Evolutionary conservation across 2,888 invertebrate species (phyloP).

Genomic region (Choristoneura rosaceana): DNA sequence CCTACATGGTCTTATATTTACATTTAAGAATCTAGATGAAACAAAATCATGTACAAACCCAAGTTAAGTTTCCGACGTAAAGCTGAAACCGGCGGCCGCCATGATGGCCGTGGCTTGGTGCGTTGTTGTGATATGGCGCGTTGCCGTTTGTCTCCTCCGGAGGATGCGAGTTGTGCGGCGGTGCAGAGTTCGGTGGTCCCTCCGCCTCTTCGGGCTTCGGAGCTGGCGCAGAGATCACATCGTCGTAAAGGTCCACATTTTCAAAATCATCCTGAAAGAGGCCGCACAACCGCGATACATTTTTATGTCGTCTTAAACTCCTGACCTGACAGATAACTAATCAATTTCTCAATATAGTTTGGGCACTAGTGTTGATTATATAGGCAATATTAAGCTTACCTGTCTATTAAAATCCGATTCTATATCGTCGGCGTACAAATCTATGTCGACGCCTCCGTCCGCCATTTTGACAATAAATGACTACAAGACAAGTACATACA

Average conservation of each 20-base stretch:
- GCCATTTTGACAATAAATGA: slow-evolving; percentile 88
- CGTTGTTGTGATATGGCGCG: slow-evolving; percentile 89
- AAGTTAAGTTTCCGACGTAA: slow-evolving; percentile 99
- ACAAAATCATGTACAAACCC: slow-evolving; percentile 90
- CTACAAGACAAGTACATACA: not conserved
- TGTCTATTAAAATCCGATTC: slow-evolving; percentile 94
- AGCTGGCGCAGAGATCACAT: slow-evolving; percentile 94
- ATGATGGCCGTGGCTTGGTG: slow-evolving; percentile 90
- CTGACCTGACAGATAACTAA: not conserved
- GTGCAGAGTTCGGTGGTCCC: slow-evolving; percentile 84
- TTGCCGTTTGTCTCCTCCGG: slow-evolving; percentile 89
- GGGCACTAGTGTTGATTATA: slow-evolving; percentile 33
- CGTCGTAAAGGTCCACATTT: slow-evolving; percentile 97
- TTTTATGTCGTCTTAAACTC: not conserved
- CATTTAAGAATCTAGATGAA: slow-evolving; percentile 69
- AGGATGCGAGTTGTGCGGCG: slow-evolving; percentile 80
- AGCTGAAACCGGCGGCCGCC: slow-evolving; percentile 95
- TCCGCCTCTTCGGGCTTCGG: slow-evolving; percentile 86
- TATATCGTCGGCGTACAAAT: slow-evolving; percentile 98
- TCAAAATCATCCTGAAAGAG: slow-evolving; percentile 91
- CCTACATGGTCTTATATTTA: slow-evolving; percentile 68
- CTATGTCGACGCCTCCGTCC: slow-evolving; percentile 97
- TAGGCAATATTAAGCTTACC: slow-evolving; percentile 67
- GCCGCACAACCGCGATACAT: slow-evolving; percentile 50
- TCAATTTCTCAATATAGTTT: not conserved